These are phyloP conservation scores for Hermatobates lingyangjiaoensis DNA, from an alignment of 1,140 invertebrate genomes.

Conservation along the genomic window DNA sequence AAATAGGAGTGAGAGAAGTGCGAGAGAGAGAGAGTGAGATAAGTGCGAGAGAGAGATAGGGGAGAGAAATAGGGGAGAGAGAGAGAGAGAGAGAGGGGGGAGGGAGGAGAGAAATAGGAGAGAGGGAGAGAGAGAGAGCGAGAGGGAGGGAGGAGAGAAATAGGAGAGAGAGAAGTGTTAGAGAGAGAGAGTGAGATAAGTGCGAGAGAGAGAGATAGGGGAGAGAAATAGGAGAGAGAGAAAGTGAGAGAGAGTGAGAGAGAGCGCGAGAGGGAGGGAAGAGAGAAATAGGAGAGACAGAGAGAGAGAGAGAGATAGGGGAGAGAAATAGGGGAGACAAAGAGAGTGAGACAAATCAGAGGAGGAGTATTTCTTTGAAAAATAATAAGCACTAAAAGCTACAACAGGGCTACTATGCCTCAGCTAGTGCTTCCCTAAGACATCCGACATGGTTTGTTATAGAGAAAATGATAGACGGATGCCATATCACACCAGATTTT, in stretches of 20 bases:
- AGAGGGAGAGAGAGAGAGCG: not conserved
- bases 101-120: not conserved
- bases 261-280: not conserved
- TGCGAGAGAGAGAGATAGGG: not conserved
- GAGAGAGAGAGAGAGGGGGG: not conserved
- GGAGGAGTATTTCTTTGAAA: no score
- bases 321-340: not conserved
- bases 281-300: not conserved
- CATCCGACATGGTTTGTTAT: no score
- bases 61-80: not conserved
- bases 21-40: not conserved
- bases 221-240: not conserved
- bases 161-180: not conserved
- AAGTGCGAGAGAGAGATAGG: constrained; percentile 10
- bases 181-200: not conserved
- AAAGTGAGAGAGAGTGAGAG: not conserved
- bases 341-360: no score
- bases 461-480: no score
- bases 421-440: no score
- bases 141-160: not conserved
- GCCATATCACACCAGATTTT: no score
- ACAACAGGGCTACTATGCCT: no score
- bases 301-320: not conserved
- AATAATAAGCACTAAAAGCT: no score
- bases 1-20: not conserved